Percentiles rank a stretch among this genome's conserved stretches.
phyloP scores from a whole-genome alignment of 2,797 vertebrate species.

The Sardinella longiceps region DNA sequence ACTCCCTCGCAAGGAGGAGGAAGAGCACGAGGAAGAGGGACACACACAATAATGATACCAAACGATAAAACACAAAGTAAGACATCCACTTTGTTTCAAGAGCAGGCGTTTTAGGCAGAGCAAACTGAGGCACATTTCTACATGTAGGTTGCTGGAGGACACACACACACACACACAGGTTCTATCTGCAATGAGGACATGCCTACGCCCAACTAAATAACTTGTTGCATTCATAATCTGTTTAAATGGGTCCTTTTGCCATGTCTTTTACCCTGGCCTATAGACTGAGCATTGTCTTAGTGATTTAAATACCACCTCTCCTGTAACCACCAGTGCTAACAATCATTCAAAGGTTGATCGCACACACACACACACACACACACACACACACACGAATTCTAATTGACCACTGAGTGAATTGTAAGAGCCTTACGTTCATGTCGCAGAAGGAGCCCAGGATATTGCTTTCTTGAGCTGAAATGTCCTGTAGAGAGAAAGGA shows the following conservation, averaged over 20 bases:
- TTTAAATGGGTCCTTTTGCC: no score
- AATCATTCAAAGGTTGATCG: no score
- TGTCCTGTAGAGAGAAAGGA: constrained; percentile 81
- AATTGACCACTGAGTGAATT: not conserved
- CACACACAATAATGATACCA: not conserved
- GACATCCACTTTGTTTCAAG: no score
- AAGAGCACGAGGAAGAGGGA: not conserved
- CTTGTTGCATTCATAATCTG: no score
- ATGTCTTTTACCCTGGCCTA: no score
- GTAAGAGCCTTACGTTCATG: constrained; percentile 91
- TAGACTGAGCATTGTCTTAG: no score
- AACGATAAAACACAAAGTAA: not conserved
- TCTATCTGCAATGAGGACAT: not conserved
- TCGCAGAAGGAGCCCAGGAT: constrained; percentile 98
- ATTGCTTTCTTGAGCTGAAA: constrained; percentile 98
- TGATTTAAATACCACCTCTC: no score
- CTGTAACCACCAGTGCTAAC: no score
- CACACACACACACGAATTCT: not conserved
- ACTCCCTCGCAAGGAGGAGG: not conserved
- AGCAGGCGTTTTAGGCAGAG: no score
- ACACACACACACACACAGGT: not conserved
- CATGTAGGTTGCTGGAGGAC: not conserved
- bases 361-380: not conserved
- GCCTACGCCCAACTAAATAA: no score
- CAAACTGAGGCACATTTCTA: not conserved